A percentile compares a stretch with the other conserved stretches of the same genome.
These are phyloP conservation scores for Platysternon megacephalum DNA, from an alignment of 2,113 vertebrate genomes.

Conservation along the genomic window DNA sequence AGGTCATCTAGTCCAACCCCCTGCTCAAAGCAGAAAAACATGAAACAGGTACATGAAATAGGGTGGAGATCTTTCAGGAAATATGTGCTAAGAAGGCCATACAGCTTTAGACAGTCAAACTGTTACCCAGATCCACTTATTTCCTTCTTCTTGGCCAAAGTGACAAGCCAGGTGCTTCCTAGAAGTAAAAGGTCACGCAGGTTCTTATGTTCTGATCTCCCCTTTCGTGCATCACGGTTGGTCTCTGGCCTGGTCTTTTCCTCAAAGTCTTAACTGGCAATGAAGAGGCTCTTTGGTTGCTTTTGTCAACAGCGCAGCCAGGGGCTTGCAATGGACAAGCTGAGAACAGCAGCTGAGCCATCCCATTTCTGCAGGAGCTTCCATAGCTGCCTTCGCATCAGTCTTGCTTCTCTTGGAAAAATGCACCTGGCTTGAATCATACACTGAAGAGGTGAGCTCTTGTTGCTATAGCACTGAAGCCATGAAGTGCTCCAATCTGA, in stretches of 20 bases:
- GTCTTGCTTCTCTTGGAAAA: neutral
- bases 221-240: neutral
- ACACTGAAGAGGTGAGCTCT: neutral
- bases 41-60: neutral
- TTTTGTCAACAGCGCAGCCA: neutral
- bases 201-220: neutral
- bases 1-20: no score
- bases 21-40: no score
- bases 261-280: neutral
- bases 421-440: neutral
- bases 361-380: neutral
- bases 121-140: neutral
- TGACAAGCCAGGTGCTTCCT: neutral
- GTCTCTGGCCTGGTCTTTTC: neutral
- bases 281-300: neutral
- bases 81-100: neutral
- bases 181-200: neutral
- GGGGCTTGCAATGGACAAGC: neutral
- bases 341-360: neutral
- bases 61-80: neutral
- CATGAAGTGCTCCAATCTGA: neutral
- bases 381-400: neutral
- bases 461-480: neutral
- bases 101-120: neutral
- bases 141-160: neutral